phyloP scores from a whole-genome alignment of 1,140 invertebrate species.

The Gonatopus flavifemur region DNA sequence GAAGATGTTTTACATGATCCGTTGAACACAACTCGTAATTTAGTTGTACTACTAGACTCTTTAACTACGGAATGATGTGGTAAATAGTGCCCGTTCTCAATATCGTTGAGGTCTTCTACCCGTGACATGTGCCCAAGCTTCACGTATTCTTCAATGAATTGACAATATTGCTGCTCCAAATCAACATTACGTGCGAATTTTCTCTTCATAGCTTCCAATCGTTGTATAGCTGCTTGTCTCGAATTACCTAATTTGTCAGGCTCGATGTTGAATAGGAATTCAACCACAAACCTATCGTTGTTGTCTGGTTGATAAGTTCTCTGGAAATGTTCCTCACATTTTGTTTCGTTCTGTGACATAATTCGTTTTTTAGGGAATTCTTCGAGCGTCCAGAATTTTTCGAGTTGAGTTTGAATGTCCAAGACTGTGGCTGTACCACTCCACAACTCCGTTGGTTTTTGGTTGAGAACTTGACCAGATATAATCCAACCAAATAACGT shows the following conservation, averaged over 20 bases:
- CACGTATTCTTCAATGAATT: slow-evolving; percentile 43
- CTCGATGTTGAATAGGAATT: background rate
- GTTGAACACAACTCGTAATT: too few species aligned
- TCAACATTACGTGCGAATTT: slow-evolving; percentile 15
- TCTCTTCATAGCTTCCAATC: slow-evolving; percentile 18
- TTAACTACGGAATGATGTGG: background rate
- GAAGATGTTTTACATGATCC: too few species aligned
- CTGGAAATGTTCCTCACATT: background rate
- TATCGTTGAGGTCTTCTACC: too few species aligned
- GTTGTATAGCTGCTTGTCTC: slow-evolving; percentile 10
- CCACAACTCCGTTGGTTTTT: too few species aligned
- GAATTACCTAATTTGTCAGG: slow-evolving; percentile 16
- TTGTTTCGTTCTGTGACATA: too few species aligned
- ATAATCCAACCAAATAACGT: background rate
- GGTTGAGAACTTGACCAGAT: too few species aligned
- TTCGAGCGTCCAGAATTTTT: too few species aligned
- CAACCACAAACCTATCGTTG: background rate
- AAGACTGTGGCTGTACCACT: too few species aligned
- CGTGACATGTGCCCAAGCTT: slow-evolving; percentile 39
- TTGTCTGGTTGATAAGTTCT: background rate
- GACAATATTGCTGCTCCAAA: slow-evolving; percentile 29
- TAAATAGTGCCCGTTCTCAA: too few species aligned
- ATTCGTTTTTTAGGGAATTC: too few species aligned
- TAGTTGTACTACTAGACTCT: background rate
- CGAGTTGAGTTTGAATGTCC: too few species aligned